Evolutionary conservation across 2,113 vertebrate species (phyloP).

Genomic region (Morone chrysops): DNA sequence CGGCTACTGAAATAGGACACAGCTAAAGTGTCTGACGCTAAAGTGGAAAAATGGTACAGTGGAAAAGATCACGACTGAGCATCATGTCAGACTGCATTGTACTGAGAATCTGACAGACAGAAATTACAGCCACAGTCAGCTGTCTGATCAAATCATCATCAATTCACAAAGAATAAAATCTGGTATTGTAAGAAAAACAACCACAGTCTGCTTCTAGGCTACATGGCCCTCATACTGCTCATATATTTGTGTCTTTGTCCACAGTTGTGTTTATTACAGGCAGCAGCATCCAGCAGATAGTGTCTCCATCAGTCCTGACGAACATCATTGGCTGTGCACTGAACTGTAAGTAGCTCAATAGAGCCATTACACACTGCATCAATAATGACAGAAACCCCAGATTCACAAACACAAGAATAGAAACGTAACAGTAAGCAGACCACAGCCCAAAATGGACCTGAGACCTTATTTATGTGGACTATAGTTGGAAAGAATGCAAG

Average conservation of each 20-base stretch:
- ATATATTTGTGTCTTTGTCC: neutral
- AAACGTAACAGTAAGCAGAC: no score
- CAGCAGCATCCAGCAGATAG: constrained; percentile 20
- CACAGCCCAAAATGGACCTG: neutral
- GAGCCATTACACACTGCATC: constrained; percentile 36
- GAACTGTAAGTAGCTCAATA: constrained; percentile 36
- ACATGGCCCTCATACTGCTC: no score
- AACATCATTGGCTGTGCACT: constrained; percentile 30
- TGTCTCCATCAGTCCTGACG: constrained; percentile 40
- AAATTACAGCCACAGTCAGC: constrained; percentile 1
- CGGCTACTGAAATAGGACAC: neutral
- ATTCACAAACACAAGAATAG: constrained; percentile 4
- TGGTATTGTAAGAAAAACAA: neutral
- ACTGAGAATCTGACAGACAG: constrained; percentile 2
- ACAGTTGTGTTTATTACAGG: neutral
- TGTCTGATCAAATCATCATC: neutral
- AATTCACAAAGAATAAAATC: neutral
- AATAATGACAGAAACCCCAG: neutral
- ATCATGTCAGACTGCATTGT: constrained; percentile 9
- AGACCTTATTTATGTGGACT: neutral
- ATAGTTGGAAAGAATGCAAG: neutral
- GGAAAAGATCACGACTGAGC: neutral
- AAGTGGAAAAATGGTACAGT: neutral
- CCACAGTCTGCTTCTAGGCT: neutral
- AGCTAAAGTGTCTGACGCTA: neutral